Base-by-base conservation (phyloP, 2,888 invertebrate species). In the Eupithecia insigniata region DNA sequence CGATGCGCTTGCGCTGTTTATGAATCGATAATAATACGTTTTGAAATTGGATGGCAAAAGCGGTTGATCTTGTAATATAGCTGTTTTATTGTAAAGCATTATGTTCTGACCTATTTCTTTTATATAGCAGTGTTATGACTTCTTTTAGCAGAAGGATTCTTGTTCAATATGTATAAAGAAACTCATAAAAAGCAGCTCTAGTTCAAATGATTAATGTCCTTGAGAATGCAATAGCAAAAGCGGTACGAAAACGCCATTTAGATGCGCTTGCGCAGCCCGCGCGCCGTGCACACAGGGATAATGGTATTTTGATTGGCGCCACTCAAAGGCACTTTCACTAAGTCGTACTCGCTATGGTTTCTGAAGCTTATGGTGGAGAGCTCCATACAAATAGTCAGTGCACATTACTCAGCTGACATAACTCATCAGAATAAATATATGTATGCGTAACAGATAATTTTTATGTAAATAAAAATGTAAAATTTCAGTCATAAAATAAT, bases 271-370 rank as follows among this genome's bases (percentile, higher is more conserved):
- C 80, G 73, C 69, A 74, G 73, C 80, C 70, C 26, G 34, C 18
- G 34, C 18, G 61, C 61, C n/a, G 61, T 16, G 80, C 78, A 78
- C 77, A 71, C 79, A 79, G 80, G 83, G 81, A 82, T 92, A 90
- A 92, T 90, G 89, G 85, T 88, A 85, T 88, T 92, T 92, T 91
- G 91, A 93, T 92, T 90, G 90, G 85, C 85, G 84, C 82, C 85
- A 83, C 83, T 85, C 84, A 82, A 80, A 87, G 85, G 82, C 89
- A 92, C 92, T 92, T 93, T 93, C 93, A 90, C 93, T 90, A 80
- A 82, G 79, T 80, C 83, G 80, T 80, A 85, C 81, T 81, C 81
- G 81, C 85, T 85, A 87, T 84, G 84, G 85, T 87, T 83, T 83
- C 84, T 83, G 79, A 77, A 26, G 36, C 5, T 64, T 36, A 36